A percentile compares a stretch with the other conserved stretches of the same genome.
Evolutionary conservation across 2,113 vertebrate genomes (phyloP).

Genomic region (Tyto alba): DNA sequence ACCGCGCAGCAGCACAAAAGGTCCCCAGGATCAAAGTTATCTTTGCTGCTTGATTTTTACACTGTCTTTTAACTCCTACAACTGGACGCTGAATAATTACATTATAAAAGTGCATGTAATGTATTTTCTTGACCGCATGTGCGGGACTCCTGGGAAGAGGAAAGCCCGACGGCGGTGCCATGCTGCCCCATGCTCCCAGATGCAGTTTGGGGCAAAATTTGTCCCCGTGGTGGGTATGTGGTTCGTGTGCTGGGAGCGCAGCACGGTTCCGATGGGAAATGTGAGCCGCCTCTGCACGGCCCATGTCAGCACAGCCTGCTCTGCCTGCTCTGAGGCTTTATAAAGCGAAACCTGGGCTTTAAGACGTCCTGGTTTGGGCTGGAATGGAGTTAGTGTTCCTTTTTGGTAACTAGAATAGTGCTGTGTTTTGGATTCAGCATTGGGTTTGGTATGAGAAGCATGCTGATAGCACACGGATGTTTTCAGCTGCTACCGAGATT

Average conservation of each 20-base stretch:
- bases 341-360: neutral
- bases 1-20: neutral
- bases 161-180: rapidly evolving
- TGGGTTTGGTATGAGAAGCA: too few relatives aligned
- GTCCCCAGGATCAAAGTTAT: neutral
- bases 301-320: rapidly evolving
- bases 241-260: rapidly evolving
- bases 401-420: too few relatives aligned
- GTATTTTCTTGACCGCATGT: neutral
- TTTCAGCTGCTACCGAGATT: too few relatives aligned
- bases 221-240: rapidly evolving
- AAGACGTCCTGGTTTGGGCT: too few relatives aligned
- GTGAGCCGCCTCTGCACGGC: rapidly evolving
- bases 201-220: rapidly evolving
- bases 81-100: neutral
- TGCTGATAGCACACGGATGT: too few relatives aligned
- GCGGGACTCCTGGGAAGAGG: too few relatives aligned
- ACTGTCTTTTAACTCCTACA: neutral
- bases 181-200: rapidly evolving
- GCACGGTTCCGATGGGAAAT: rapidly evolving
- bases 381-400: too few relatives aligned
- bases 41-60: neutral
- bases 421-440: too few relatives aligned
- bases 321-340: rapidly evolving
- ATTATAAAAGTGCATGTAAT: rapidly evolving